Base-by-base conservation (phyloP, 2,888 invertebrate species). In the Aspidiotus rigidus region DNA sequence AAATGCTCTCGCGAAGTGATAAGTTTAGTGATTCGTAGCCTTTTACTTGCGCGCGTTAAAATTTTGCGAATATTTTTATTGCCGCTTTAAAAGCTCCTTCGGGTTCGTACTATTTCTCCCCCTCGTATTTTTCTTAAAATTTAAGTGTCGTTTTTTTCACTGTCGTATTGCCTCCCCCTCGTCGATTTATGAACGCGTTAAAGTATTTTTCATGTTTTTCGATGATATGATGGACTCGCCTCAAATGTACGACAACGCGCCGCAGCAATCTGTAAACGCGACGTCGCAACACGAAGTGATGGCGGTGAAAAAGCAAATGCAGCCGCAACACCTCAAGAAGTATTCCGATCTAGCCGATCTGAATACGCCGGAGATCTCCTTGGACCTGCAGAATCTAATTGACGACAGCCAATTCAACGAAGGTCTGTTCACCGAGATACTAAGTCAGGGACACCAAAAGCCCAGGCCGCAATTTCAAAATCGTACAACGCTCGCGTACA, bases 361-460 rank as follows among this genome's bases (percentile, higher is more conserved):
- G 76, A 93, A 92, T 78, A 89, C 90, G 71, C 91, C 93, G 74
- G 95, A 95, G 80, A 92, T 94, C 78, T 91, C 92, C 73, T 82
- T 95, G 76, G 94, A 95, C 77, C 82, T 95, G 73, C 93, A 94
- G 77, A 89, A 91, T 79, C 84, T 95, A 75, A 93, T 95, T 77
- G 93, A 93, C 80, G 93, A 93, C 78, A 82, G 83, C 42, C 91
- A 92, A 80, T 93, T 93, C 80, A 86, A 88, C 75, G 91, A 93
- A 74, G 90, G 90, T 49, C 82, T 93, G 56, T 88, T 93, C 79
- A 86, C 86, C 75, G 93, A 93, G 77, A 90, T 93, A 77, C 82
- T 93, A 28, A 88, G 79, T 28, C 64, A 77, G 75, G 69, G 77
- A 76, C 74, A 74, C 69, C 73, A 73, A 64, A 74, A 77, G 69